phyloP scores from a whole-genome alignment of 1,140 invertebrate genomes.

The Ooceraea biroi region DNA sequence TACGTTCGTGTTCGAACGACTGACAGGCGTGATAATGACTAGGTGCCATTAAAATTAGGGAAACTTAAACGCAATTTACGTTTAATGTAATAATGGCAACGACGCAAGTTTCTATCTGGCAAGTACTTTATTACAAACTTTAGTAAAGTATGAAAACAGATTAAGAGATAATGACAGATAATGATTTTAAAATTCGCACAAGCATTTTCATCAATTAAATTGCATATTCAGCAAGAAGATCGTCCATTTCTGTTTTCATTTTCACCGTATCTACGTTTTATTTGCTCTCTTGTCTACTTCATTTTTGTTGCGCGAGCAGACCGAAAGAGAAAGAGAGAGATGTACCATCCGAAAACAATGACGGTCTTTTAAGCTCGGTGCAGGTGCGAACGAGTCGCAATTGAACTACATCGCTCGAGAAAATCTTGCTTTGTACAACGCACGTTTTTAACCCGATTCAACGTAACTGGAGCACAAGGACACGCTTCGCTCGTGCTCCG shows the following conservation, averaged over 20 bases:
- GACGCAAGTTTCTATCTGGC: background rate
- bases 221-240: no score
- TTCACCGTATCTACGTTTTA: constrained; percentile 6
- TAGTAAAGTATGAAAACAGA: background rate
- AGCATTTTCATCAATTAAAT: no score
- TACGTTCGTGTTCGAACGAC: background rate
- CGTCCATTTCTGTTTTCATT: no score
- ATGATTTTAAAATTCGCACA: background rate
- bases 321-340: background rate
- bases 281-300: constrained; percentile 7
- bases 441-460: constrained; percentile 50
- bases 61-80: constrained; percentile 16
- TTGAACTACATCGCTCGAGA: constrained; percentile 25
- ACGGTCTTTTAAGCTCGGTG: constrained; percentile 15
- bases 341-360: constrained; percentile 31
- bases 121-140: background rate
- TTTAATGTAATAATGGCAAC: constrained; percentile 22
- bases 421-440: constrained; percentile 42
- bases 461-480: constrained; percentile 54
- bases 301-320: background rate
- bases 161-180: background rate
- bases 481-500: constrained; percentile 37
- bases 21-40: background rate
- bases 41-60: background rate
- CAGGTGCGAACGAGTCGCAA: constrained; percentile 43